These are phyloP conservation scores for Noctua pronuba DNA, from an alignment of 2,888 invertebrate genomes.

Conservation along the genomic window DNA sequence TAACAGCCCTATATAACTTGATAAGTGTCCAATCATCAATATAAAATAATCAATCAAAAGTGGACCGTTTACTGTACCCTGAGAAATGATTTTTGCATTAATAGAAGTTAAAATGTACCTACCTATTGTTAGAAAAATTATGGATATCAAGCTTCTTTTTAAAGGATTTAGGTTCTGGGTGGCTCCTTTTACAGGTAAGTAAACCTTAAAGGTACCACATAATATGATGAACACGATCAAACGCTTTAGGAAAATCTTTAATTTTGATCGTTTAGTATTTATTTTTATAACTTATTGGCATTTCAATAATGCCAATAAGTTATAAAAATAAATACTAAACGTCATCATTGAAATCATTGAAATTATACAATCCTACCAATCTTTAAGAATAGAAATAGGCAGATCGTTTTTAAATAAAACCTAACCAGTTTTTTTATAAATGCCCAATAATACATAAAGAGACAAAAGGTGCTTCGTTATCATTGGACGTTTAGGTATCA, in stretches of 20 bases:
- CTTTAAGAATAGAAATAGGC: not conserved
- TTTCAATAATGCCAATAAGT: no score
- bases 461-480: not conserved
- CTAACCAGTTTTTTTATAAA: not conserved
- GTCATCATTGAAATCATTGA: no score
- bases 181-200: not conserved
- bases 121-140: no score
- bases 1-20: not conserved
- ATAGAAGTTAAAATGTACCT: not conserved
- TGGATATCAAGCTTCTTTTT: not conserved
- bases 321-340: no score
- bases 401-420: not conserved
- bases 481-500: not conserved
- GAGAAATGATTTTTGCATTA: not conserved
- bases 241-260: not conserved
- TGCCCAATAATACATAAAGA: conserved; percentile 1
- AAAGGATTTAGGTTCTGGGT: not conserved
- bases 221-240: not conserved
- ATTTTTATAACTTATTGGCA: not conserved
- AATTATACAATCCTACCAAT: not conserved
- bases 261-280: not conserved
- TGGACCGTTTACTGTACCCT: conserved; percentile 7
- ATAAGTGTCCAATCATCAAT: not conserved
- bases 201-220: not conserved
- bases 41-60: not conserved